A percentile compares a stretch with the other conserved stretches of the same genome.
phyloP scores from a whole-genome alignment of 1,140 invertebrate genomes.

The Cyclargus thomasi region DNA sequence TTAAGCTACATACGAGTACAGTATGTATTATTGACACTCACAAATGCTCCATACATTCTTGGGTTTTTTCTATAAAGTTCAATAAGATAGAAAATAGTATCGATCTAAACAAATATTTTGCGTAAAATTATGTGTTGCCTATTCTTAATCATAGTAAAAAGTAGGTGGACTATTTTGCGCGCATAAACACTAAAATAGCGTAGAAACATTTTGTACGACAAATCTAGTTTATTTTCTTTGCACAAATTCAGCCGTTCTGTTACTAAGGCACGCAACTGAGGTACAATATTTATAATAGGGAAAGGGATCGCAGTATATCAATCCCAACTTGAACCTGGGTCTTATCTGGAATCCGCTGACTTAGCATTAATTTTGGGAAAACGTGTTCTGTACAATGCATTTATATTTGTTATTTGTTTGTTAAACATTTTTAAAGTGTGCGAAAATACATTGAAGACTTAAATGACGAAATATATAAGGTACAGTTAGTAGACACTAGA shows the following conservation, averaged over 20 bases:
- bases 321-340: neutral
- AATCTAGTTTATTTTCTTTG: neutral
- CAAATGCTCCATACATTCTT: no score
- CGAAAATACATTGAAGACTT: no score
- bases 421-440: neutral
- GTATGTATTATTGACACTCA: no score
- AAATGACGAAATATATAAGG: no score
- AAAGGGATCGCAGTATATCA: neutral
- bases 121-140: no score
- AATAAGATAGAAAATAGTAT: no score
- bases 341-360: conserved; percentile 9
- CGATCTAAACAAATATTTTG: no score
- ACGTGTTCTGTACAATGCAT: neutral
- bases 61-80: no score
- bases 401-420: neutral
- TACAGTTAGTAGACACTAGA: no score
- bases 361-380: neutral
- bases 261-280: neutral
- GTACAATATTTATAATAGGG: conserved; percentile 13
- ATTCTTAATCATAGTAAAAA: no score
- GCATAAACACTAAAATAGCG: neutral
- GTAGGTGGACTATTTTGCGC: no score
- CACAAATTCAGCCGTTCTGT: neutral
- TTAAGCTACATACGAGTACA: no score
- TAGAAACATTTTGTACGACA: neutral